phyloP scores from a whole-genome alignment of 2,113 vertebrate species.

The Plotosus lineatus region DNA sequence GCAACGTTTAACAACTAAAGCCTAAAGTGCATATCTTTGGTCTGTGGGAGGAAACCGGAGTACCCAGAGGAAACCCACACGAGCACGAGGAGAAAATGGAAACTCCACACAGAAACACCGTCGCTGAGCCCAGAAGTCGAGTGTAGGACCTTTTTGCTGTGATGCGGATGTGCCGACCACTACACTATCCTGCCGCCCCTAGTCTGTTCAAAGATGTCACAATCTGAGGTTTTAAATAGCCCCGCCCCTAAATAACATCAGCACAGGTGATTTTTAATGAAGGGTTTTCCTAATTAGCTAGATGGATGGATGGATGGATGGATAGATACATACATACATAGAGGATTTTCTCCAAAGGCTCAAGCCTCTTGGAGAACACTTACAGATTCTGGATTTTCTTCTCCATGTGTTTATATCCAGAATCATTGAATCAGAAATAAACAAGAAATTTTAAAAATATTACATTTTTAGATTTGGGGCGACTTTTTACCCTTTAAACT shows the following conservation, averaged over 20 bases:
- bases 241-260: background rate
- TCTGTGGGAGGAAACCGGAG: no score
- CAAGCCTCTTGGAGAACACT: background rate
- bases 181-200: no score
- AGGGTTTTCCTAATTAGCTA: background rate
- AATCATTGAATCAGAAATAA: background rate
- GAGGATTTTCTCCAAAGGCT: background rate
- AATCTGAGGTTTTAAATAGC: background rate
- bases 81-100: no score
- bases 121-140: no score
- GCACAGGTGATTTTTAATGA: no score
- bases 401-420: background rate
- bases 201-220: background rate
- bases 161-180: no score
- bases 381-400: background rate
- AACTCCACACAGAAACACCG: no score
- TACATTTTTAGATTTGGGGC: background rate
- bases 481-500: conserved; percentile 30
- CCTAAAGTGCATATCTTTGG: no score
- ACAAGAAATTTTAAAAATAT: background rate
- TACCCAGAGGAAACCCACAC: no score
- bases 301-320: no score
- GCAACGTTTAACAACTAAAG: no score
- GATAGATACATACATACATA: background rate
- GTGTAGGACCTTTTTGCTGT: no score